A percentile compares a stretch with the other conserved stretches of the same genome.
Evolutionary conservation across 2,888 invertebrate species (phyloP).

Genomic region (Ctena decussata): DNA sequence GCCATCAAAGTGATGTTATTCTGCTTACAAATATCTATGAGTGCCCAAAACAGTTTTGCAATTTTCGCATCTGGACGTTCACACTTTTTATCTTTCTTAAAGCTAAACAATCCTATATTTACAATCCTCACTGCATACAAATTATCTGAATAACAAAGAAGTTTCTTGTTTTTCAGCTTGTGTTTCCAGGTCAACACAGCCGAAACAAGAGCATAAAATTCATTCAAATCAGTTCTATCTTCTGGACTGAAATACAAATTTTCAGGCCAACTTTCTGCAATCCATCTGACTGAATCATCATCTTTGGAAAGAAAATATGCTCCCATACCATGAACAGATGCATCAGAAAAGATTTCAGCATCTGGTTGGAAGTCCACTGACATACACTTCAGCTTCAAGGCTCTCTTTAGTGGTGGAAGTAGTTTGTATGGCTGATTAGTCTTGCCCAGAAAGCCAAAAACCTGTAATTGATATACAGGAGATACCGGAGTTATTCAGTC

Average conservation of each 20-base stretch:
- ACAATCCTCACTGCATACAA: conserved; percentile 49
- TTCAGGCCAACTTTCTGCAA: conserved; percentile 62
- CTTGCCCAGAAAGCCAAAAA: conserved; percentile 41
- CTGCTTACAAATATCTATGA: conserved; percentile 53
- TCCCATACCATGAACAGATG: conserved; percentile 70
- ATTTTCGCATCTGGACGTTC: too few relatives aligned
- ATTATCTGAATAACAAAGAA: conserved; percentile 69
- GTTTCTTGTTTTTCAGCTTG: conserved; percentile 67
- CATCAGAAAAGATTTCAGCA: conserved; percentile 72
- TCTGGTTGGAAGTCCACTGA: conserved; percentile 52
- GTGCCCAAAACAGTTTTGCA: neutral
- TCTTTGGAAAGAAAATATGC: conserved; percentile 69
- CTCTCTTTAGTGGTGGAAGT: too few relatives aligned
- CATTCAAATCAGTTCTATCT: conserved; percentile 46
- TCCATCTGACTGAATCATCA: conserved; percentile 61
- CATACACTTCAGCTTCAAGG: too few relatives aligned
- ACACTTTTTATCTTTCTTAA: neutral
- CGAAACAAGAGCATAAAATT: conserved; percentile 71
- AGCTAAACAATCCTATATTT: conserved; percentile 56
- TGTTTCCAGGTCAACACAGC: conserved; percentile 77
- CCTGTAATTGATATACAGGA: conserved; percentile 45
- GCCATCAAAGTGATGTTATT: conserved; percentile 64
- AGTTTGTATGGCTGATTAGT: too few relatives aligned
- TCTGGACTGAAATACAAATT: conserved; percentile 13
- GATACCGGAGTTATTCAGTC: too few relatives aligned